Conservation (phyloP, 1,140 invertebrate species). For the Galendromus occidentalis region DNA sequence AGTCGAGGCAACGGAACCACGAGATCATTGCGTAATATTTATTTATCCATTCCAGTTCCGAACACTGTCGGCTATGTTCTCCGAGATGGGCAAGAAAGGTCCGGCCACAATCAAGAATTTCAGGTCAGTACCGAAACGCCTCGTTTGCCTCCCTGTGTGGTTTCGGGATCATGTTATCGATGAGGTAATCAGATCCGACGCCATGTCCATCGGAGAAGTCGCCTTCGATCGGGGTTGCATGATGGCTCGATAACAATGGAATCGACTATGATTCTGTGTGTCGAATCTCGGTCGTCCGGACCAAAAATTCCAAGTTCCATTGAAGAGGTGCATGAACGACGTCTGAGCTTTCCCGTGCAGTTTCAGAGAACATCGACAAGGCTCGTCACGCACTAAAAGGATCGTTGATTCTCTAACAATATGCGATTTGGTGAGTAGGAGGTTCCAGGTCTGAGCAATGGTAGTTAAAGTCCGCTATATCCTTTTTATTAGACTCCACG, state of each 20-base stretch:
- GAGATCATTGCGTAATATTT: no score
- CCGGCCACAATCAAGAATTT: neutral
- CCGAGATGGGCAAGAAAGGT: neutral
- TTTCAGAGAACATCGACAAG: neutral
- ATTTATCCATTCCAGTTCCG: neutral
- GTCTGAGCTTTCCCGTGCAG: neutral
- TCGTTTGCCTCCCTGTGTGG: no score
- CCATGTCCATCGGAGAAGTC: neutral
- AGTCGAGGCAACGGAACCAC: no score
- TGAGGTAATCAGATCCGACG: neutral
- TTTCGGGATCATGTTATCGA: no score
- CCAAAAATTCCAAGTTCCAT: neutral
- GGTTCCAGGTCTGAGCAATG: neutral
- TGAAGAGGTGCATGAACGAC: neutral
- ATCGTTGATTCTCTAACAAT: neutral
- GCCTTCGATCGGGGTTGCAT: neutral
- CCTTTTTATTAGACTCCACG: neutral
- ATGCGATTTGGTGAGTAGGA: slow-evolving; percentile 2
- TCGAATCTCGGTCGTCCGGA: neutral
- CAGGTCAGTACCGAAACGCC: slow-evolving; percentile 5
- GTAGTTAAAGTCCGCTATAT: neutral
- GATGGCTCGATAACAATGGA: neutral
- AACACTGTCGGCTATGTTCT: neutral
- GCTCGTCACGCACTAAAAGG: neutral
- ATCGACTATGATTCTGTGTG: neutral